These are phyloP conservation scores for Trachymyrmex septentrionalis DNA, from an alignment of 1,140 invertebrate genomes.

Conservation along the genomic window DNA sequence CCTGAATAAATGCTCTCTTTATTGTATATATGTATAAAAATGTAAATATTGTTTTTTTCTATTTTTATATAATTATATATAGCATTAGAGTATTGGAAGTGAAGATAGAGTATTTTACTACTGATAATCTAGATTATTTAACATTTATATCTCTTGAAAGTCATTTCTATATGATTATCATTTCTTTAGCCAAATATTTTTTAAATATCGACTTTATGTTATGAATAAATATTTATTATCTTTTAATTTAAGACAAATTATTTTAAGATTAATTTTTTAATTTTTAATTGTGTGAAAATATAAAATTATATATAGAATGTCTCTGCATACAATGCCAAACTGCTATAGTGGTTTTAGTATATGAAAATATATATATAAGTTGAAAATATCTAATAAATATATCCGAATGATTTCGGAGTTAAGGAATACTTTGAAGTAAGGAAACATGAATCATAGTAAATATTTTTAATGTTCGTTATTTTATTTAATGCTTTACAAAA, in stretches of 20 bases:
- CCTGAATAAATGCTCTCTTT: conserved; percentile 64
- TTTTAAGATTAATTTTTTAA: conserved; percentile 6
- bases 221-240: background rate
- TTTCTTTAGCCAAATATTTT: background rate
- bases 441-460: too few species aligned
- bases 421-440: too few species aligned
- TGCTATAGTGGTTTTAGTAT: too few species aligned
- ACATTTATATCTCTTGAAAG: background rate
- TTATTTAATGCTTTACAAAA: too few species aligned
- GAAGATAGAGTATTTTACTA: conserved; percentile 8
- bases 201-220: background rate
- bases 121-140: background rate
- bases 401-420: too few species aligned
- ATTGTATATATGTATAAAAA: conserved; percentile 19
- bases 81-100: conserved; percentile 4
- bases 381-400: too few species aligned
- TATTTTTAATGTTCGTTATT: too few species aligned
- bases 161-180: background rate
- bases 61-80: conserved; percentile 21
- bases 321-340: too few species aligned
- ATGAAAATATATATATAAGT: too few species aligned
- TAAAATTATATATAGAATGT: background rate
- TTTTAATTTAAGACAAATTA: background rate
- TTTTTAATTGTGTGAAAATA: background rate
- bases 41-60: conserved; percentile 35